These are phyloP conservation scores for Tenthredo notha DNA, from an alignment of 2,888 invertebrate genomes.

Conservation along the genomic window DNA sequence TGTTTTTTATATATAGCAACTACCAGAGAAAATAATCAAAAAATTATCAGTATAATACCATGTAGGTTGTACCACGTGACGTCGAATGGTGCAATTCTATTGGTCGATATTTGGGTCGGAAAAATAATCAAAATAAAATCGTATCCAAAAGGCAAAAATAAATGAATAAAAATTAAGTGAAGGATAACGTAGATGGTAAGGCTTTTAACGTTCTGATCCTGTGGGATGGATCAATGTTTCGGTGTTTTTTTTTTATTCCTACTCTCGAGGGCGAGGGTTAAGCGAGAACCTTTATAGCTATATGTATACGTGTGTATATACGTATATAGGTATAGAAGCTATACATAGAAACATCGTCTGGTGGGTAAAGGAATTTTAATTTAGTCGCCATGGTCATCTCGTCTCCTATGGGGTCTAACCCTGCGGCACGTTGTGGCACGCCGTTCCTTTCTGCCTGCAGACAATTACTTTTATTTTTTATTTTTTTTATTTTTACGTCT, in stretches of 20 bases:
- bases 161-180: neutral
- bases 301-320: neutral
- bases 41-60: too few relatives aligned
- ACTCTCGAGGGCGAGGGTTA: neutral
- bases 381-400: neutral
- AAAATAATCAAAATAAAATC: too few relatives aligned
- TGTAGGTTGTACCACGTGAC: too few relatives aligned
- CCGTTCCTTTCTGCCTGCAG: neutral
- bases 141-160: neutral
- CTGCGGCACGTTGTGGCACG: neutral
- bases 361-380: neutral
- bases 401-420: neutral
- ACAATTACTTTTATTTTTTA: neutral
- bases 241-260: neutral
- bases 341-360: neutral
- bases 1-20: too few relatives aligned
- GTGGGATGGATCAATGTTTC: neutral
- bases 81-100: too few relatives aligned
- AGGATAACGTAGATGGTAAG: neutral
- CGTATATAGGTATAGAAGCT: neutral
- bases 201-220: neutral
- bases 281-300: neutral
- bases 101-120: too few relatives aligned
- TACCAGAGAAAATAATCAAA: too few relatives aligned
- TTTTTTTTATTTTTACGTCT: too few relatives aligned